Evolutionary conservation across 2,113 vertebrate genomes (phyloP).

Genomic region (Hymenochirus boettgeri): DNA sequence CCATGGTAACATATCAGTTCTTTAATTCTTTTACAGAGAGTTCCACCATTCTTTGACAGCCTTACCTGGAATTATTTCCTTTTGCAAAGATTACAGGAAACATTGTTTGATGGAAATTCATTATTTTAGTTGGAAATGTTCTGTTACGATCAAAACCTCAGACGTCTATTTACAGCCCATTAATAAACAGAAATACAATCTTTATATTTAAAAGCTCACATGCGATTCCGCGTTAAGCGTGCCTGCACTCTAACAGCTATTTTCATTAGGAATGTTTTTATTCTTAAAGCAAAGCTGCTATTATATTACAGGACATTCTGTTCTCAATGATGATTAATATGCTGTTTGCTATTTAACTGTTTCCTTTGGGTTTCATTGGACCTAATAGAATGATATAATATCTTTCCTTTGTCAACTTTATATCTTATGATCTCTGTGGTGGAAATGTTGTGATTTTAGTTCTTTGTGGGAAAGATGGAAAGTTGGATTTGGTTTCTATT

Average conservation of each 20-base stretch:
- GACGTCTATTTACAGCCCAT: constrained; percentile 4
- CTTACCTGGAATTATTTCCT: no score
- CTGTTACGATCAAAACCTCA: constrained; percentile 14
- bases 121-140: constrained; percentile 7
- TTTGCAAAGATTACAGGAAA: not conserved
- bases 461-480: no score
- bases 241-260: constrained; percentile 6
- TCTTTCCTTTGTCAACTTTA: no score
- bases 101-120: constrained; percentile 23
- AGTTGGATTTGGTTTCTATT: constrained; percentile 17
- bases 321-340: constrained; percentile 23
- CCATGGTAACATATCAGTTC: no score
- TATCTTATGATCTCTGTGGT: no score
- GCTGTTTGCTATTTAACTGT: not conserved
- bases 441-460: no score
- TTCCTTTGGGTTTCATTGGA: not conserved
- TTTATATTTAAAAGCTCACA: not conserved
- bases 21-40: no score
- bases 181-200: constrained; percentile 2
- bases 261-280: constrained; percentile 26
- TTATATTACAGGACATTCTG: constrained; percentile 1
- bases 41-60: no score
- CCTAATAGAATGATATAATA: no score
- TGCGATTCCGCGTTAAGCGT: not conserved
- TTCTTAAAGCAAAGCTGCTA: constrained; percentile 2